phyloP scores from a whole-genome alignment of 2,888 invertebrate genomes.

The Eupsilia transversa region DNA sequence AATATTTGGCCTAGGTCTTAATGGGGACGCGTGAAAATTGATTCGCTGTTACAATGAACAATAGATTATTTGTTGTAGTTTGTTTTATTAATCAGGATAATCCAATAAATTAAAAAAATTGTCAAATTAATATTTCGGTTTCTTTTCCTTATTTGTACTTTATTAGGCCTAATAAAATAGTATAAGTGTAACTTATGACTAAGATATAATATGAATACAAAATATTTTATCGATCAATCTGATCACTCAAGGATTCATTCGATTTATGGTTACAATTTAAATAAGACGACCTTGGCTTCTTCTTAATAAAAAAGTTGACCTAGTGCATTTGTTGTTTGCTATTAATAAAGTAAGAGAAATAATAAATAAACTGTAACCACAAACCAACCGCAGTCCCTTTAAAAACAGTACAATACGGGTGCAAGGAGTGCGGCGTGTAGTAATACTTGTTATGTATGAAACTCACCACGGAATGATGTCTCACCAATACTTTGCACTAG shows the following conservation, averaged over 20 bases:
- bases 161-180: not conserved
- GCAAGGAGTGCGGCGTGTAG: not conserved
- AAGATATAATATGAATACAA: not conserved
- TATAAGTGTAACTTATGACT: not conserved
- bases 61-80: no score
- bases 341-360: not conserved
- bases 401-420: not conserved
- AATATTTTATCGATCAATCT: constrained; percentile 2
- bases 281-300: not conserved
- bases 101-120: not conserved
- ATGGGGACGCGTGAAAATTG: no score
- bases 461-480: not conserved
- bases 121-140: not conserved
- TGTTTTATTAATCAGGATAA: not conserved
- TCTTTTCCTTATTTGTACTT: not conserved
- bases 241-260: not conserved
- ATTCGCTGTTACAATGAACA: no score
- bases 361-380: not conserved
- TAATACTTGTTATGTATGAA: not conserved
- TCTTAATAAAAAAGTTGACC: not conserved
- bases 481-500: not conserved
- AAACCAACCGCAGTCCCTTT: not conserved
- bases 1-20: no score
- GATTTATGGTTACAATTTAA: not conserved
- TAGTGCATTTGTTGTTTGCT: not conserved